A percentile compares a stretch with the other conserved stretches of the same genome.
phyloP scores from a whole-genome alignment of 1,140 invertebrate species.

The Aphis craccivora region DNA sequence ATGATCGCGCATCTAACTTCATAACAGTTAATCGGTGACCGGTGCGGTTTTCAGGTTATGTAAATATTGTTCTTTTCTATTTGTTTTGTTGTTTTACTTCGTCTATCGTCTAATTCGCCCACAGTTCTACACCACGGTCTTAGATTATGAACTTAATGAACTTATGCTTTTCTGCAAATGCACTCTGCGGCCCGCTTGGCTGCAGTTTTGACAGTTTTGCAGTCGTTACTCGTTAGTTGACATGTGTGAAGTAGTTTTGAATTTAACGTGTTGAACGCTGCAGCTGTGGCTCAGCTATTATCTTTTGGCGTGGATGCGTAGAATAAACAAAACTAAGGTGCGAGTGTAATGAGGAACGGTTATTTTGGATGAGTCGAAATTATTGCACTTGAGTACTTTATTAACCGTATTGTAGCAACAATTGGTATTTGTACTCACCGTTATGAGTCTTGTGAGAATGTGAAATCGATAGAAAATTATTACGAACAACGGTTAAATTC shows the following conservation, averaged over 20 bases:
- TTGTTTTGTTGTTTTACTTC: background rate
- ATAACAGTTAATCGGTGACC: too few relatives aligned
- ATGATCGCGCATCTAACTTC: background rate
- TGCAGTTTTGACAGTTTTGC: too few relatives aligned
- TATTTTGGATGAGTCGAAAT: background rate
- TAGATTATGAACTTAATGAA: too few relatives aligned
- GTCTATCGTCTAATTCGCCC: too few relatives aligned
- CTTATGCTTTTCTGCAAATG: too few relatives aligned
- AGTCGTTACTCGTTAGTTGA: too few relatives aligned
- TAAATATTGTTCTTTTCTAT: background rate
- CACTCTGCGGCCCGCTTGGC: background rate
- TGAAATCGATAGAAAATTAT: background rate
- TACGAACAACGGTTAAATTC: background rate
- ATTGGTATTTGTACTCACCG: background rate
- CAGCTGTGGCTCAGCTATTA: background rate
- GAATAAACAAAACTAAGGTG: background rate
- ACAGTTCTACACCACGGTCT: too few relatives aligned
- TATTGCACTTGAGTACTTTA: background rate
- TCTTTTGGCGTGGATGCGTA: background rate
- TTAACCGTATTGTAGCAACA: background rate
- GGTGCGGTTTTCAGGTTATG: conserved; percentile 17
- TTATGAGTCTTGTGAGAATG: background rate
- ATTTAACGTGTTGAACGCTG: background rate
- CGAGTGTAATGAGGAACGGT: background rate
- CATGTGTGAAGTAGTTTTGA: background rate